Evolutionary conservation across 2,113 vertebrate species (phyloP), one percentile per base, ranked within the genome.

Genomic region (Campylomormyrus numenius): DNA sequence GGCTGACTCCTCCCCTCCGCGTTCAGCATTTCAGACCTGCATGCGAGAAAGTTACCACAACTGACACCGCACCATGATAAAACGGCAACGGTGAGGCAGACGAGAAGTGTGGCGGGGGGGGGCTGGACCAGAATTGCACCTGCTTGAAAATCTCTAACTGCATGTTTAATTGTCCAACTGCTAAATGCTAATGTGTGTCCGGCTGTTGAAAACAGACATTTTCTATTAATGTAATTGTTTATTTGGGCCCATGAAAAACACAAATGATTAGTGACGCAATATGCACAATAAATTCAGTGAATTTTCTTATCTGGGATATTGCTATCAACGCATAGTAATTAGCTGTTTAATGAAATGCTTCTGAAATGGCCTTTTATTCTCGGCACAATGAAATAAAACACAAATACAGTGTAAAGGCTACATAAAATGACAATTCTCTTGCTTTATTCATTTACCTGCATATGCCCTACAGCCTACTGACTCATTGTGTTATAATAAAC

Each of bases 41-140:
- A 89, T 90, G 90, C 77, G 74, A 86, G 92, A 91, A 90, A 49
- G 90, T 91, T 89, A 93, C 91, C 89, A 91, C 91, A 83, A 92
- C 89, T 88, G 89, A 93, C 77, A 70, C n/a, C 62, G 56, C 62
- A 74, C 90, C 74, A 74, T 58, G 86, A 89, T 87, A 80, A 85
- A 87, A 24, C 89, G 91, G 90, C 56, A 53, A 91, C 83, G 35
- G 49, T 21, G 85, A 39, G 56, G 49, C 84, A 49, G 89, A 86
- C 8, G 15, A 7, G 21, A 42, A 48, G 80, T 3, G 89, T 0
- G n/a, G 31, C 21, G 66, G 53, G 42, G 91, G 89, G 50, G 74
- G 56, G 84, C 42, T 58, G 50, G 74, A 4, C 24, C 48, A n/a
- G 80, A 31, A 85, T 42, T 58, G 89, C 88, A 83, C 88, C 88